Conservation (phyloP, 2,113 vertebrate genomes). For the Monarcha castaneiventris region DNA sequence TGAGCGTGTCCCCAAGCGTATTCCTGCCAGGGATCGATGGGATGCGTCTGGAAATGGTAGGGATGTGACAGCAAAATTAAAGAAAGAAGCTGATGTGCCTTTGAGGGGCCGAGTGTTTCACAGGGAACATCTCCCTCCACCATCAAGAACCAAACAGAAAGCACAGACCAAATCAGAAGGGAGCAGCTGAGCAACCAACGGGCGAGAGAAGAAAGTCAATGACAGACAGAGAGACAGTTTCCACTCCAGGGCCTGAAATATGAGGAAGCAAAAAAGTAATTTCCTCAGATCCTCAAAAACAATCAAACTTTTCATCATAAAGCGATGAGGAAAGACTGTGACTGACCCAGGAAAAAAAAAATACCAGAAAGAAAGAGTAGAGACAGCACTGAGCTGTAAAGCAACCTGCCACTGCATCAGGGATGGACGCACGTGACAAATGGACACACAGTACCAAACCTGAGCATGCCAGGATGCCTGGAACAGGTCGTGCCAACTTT, state of each 20-base stretch:
- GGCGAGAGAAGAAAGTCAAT: constrained; percentile 11
- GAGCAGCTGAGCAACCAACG: constrained; percentile 3
- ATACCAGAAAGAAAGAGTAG: neutral
- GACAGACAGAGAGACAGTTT: constrained; percentile 24
- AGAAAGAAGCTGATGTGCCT: neutral
- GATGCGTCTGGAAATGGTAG: neutral
- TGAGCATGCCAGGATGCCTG: neutral
- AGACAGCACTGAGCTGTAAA: neutral
- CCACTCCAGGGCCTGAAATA: constrained; percentile 40
- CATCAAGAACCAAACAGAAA: constrained; percentile 7
- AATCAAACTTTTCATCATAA: constrained; percentile 58
- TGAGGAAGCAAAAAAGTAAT: constrained; percentile 29
- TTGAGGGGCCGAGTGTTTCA: neutral
- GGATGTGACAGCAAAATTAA: neutral
- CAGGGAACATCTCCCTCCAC: neutral
- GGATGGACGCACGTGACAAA: neutral
- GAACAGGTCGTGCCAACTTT: neutral
- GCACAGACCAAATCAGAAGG: constrained; percentile 26
- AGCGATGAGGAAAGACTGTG: neutral
- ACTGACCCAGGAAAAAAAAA: neutral
- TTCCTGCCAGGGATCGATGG: neutral
- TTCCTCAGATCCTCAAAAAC: constrained; percentile 58
- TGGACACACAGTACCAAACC: neutral
- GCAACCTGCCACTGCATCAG: neutral
- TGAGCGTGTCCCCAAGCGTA: neutral